Conservation (phyloP, 2,113 vertebrate species). For the Naja naja region DNA sequence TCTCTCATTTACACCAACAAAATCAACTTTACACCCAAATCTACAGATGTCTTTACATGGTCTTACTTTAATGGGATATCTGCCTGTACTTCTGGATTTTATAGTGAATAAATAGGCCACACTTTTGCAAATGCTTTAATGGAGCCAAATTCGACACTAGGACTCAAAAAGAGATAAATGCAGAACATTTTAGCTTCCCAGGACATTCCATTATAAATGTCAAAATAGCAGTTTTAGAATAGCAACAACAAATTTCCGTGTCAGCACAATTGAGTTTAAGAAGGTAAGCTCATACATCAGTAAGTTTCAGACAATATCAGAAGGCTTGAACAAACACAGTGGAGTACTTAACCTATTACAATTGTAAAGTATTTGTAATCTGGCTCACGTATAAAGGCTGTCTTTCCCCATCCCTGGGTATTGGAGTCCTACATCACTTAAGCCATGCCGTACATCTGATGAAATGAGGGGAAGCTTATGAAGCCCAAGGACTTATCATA, state of each 20-base stretch:
- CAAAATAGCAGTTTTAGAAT: neutral
- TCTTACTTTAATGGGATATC: neutral
- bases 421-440: neutral
- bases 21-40: neutral
- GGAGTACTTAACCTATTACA: neutral
- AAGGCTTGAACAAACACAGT: neutral
- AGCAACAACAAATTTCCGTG: neutral
- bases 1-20: neutral
- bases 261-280: neutral
- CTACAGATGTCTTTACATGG: neutral
- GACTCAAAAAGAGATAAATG: neutral
- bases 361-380: neutral
- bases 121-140: neutral
- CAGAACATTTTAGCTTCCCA: neutral
- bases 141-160: neutral
- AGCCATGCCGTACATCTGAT: neutral
- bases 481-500: neutral
- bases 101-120: neutral
- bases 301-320: neutral
- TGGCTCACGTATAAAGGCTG: neutral
- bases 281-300: neutral
- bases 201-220: neutral
- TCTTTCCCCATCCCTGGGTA: neutral
- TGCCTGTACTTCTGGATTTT: neutral
- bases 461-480: neutral